Conservation (phyloP, 2,113 vertebrate genomes). For the Heptranchias perlo region DNA sequence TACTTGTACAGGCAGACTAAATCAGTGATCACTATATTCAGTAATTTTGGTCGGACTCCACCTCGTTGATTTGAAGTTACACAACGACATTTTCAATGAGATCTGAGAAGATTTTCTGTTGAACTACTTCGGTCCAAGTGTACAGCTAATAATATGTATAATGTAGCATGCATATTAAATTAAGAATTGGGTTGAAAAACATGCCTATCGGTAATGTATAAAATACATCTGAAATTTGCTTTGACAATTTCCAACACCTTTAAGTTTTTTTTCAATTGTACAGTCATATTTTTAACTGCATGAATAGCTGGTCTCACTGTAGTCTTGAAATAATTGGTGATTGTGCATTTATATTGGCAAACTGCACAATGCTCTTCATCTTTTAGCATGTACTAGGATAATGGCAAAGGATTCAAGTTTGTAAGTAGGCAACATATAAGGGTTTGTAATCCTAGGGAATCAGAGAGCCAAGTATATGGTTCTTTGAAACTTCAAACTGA, state of each 20-base stretch:
- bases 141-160: neutral
- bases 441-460: neutral
- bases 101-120: neutral
- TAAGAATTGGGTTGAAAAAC: neutral
- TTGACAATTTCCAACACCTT: neutral
- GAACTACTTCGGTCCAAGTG: neutral
- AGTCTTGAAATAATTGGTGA: neutral
- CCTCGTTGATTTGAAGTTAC: neutral
- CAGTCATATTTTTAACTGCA: neutral
- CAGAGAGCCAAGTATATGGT: neutral
- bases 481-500: neutral
- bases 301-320: neutral
- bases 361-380: neutral
- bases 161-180: no score
- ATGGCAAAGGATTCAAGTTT: neutral
- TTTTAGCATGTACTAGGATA: neutral
- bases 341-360: neutral
- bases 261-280: neutral
- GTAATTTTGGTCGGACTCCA: neutral
- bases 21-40: neutral
- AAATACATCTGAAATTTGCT: neutral
- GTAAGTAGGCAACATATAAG: neutral
- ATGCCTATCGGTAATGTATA: neutral
- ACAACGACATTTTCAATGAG: neutral
- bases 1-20: neutral